These are phyloP conservation scores for Venturia canescens DNA, from an alignment of 1,140 invertebrate species.

Conservation along the genomic window DNA sequence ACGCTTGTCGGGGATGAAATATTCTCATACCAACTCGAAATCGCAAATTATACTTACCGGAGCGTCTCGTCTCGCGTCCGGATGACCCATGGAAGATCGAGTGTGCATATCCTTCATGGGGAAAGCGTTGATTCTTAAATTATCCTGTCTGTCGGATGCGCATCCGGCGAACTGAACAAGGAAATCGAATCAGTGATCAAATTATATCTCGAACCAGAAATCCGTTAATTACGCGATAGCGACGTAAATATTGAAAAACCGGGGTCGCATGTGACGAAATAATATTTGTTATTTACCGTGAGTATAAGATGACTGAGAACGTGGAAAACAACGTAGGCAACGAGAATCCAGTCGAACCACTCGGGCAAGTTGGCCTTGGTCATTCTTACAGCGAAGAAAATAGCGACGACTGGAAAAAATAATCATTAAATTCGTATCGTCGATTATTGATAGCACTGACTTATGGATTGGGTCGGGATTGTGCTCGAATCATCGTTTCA, in stretches of 20 bases:
- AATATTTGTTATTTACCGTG: too few relatives aligned
- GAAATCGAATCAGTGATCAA: slow-evolving; percentile 46
- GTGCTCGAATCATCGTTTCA: too few relatives aligned
- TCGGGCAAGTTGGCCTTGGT: slow-evolving; percentile 90
- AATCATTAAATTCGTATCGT: slow-evolving; percentile 17
- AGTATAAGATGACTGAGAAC: slow-evolving; percentile 92
- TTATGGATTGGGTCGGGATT: too few relatives aligned
- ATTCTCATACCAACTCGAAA: too few relatives aligned
- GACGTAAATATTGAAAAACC: too few relatives aligned
- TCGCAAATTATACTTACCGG: slow-evolving; percentile 80
- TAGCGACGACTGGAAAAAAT: slow-evolving; percentile 87
- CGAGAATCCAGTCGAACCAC: slow-evolving; percentile 92
- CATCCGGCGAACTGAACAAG: slow-evolving; percentile 84
- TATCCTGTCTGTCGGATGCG: slow-evolving; percentile 83
- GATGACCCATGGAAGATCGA: slow-evolving; percentile 78
- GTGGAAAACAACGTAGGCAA: slow-evolving; percentile 92
- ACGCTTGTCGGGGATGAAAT: too few relatives aligned
- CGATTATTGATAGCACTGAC: too few relatives aligned
- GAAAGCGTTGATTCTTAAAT: slow-evolving; percentile 86
- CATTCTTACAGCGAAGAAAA: slow-evolving; percentile 93
- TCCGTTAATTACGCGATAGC: too few relatives aligned
- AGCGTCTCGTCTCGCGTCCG: slow-evolving; percentile 84
- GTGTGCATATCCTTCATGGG: slow-evolving; percentile 88
- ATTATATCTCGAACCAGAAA: slow-evolving; percentile 39
- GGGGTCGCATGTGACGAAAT: too few relatives aligned